phyloP scores from a whole-genome alignment of 2,113 vertebrate species.

The Brachypteracias leptosomus region DNA sequence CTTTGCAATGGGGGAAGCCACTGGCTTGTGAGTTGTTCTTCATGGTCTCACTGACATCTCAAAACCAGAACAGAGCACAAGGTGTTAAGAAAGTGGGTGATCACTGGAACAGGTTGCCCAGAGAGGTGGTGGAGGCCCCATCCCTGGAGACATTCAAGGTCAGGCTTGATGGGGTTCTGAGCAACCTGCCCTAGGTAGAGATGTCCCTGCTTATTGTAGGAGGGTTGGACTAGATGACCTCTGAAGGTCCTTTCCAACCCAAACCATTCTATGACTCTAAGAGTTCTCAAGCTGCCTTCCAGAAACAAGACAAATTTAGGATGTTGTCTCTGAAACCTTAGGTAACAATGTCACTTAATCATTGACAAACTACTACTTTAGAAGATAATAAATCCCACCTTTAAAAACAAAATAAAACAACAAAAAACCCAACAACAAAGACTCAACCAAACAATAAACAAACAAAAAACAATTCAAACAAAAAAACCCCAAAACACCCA shows the following conservation, averaged over 20 bases:
- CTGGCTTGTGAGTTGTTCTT: background rate
- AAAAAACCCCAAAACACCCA: background rate
- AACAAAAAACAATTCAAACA: too few relatives aligned
- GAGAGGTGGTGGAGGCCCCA: too few relatives aligned
- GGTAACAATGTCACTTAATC: background rate
- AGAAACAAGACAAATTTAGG: background rate
- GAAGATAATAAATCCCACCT: background rate
- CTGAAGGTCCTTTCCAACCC: too few relatives aligned
- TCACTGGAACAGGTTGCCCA: too few relatives aligned
- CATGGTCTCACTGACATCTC: background rate
- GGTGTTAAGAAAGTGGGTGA: too few relatives aligned
- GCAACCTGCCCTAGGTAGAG: too few relatives aligned
- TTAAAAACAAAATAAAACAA: background rate
- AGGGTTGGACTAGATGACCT: too few relatives aligned
- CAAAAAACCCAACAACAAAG: background rate
- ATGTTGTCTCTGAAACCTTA: background rate
- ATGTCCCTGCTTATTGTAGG: too few relatives aligned
- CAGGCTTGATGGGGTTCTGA: too few relatives aligned
- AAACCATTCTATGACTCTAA: too few relatives aligned
- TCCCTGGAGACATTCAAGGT: too few relatives aligned
- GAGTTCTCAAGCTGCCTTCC: background rate
- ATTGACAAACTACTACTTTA: background rate
- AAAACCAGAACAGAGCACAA: background rate
- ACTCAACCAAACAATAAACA: background rate
- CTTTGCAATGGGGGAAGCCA: background rate